A percentile compares a stretch with the other conserved stretches of the same genome.
These are phyloP conservation scores for Merops nubicus DNA, from an alignment of 2,113 vertebrate species.

Conservation along the genomic window DNA sequence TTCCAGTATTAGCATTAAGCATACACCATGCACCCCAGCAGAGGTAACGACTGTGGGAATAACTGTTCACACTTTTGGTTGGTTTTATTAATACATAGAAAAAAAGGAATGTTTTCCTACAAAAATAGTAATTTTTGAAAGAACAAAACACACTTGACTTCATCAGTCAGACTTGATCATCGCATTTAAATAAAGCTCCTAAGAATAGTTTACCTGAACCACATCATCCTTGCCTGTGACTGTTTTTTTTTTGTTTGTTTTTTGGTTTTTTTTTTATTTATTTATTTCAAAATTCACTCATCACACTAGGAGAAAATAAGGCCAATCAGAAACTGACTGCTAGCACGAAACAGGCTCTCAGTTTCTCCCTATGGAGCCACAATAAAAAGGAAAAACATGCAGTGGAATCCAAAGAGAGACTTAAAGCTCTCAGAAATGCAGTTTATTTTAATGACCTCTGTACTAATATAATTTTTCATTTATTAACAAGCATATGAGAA, in stretches of 20 bases:
- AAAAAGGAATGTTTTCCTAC: fast-evolving
- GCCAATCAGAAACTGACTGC: neutral
- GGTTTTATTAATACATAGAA: too few species aligned
- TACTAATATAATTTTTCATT: neutral
- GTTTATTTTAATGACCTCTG: neutral
- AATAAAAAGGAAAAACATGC: neutral
- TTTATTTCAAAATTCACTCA: neutral
- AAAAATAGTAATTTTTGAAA: fast-evolving
- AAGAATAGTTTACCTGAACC: too few species aligned
- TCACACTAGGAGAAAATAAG: neutral
- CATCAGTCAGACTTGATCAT: neutral
- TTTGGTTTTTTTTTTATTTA: too few species aligned
- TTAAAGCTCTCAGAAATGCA: neutral
- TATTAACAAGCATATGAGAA: neutral
- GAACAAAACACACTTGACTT: neutral
- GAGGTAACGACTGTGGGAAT: too few species aligned
- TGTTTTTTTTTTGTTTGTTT: too few species aligned
- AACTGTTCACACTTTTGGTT: too few species aligned
- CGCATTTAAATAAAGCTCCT: neutral
- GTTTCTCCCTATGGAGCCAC: neutral
- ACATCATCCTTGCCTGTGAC: neutral
- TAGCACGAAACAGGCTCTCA: neutral
- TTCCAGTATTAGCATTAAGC: neutral
- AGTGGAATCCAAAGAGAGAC: neutral
- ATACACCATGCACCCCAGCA: neutral